Evolutionary conservation across 2,888 invertebrate species (phyloP), one percentile per base, ranked within the genome.

Genomic region (Octodonta nipae): DNA sequence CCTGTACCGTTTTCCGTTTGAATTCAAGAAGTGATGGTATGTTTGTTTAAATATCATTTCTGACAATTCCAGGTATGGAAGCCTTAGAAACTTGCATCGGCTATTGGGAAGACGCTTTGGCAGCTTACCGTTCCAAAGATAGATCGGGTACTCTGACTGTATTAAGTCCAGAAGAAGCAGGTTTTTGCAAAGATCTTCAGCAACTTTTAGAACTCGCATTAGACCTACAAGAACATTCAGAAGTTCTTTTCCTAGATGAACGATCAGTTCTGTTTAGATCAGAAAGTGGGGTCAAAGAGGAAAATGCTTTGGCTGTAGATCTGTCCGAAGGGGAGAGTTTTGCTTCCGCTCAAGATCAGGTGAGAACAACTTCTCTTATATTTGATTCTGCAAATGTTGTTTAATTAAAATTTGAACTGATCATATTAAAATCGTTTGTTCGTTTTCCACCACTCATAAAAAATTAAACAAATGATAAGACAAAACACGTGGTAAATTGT

Each of bases 291-390:
- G 13, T 12, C 8, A 32, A 17, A 7, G 34, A 36, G 11, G 26
- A 15, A 1, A 15, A 14, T 2, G 46, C 64, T 48, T 38, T 63
- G 43, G 50, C 61, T 34, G 50, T 76, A 1, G 76, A 78, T 53
- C 77, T 86, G 41, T 88, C 89, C 45, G 89, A 89, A 10, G 85
- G 86, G 0, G 95, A 95, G 58, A 92, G 92, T 40, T 96, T 93
- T 64, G 88, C 91, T 30, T 95, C 93, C 2, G 95, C 95, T 0
- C 80, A 89, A 53, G 95, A 93, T 59, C 79, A 83, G 65, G 83
- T 78, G 49, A 49, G 40, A 11, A 22, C 20, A 20, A 20, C 20
- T 20, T 20, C 20, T n/a, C n/a, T n/a, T n/a, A n/a, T n/a, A n/a
- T n/a, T n/a, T n/a, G n/a, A n/a, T n/a, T n/a, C n/a, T n/a, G n/a